These are phyloP conservation scores for Scolopax rusticola DNA, from an alignment of 2,797 vertebrate species.

Conservation along the genomic window DNA sequence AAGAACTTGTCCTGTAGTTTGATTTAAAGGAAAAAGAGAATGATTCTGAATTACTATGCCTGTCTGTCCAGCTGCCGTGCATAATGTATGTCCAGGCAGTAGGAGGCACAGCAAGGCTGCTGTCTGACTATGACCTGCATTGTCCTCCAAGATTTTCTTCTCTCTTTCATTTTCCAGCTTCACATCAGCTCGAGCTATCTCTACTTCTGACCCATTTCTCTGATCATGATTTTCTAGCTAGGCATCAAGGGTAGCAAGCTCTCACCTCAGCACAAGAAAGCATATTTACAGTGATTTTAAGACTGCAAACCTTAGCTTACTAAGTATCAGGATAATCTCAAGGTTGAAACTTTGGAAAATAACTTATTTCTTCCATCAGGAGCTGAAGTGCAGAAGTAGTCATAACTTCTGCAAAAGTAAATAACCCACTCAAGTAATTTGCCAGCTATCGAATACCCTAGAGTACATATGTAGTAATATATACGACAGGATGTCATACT, in stretches of 20 bases:
- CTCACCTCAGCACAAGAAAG: background rate
- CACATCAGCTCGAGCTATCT: background rate
- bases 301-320: background rate
- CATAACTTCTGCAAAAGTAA: slow-evolving; percentile 38
- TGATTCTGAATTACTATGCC: background rate
- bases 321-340: background rate
- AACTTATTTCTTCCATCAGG: background rate
- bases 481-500: background rate
- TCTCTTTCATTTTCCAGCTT: background rate
- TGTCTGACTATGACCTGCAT: background rate
- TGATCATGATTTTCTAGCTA: background rate
- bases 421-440: background rate
- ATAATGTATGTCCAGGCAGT: background rate
- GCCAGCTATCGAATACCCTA: background rate
- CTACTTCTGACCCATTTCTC: background rate
- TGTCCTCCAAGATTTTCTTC: background rate
- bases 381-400: background rate
- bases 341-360: background rate
- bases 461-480: background rate
- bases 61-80: accelerated
- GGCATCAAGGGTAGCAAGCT: background rate
- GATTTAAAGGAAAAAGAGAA: background rate
- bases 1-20: background rate
- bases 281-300: background rate
- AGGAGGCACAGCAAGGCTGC: background rate